These are phyloP conservation scores for Nomada hirtipes DNA, from an alignment of 2,888 invertebrate genomes.

Conservation along the genomic window DNA sequence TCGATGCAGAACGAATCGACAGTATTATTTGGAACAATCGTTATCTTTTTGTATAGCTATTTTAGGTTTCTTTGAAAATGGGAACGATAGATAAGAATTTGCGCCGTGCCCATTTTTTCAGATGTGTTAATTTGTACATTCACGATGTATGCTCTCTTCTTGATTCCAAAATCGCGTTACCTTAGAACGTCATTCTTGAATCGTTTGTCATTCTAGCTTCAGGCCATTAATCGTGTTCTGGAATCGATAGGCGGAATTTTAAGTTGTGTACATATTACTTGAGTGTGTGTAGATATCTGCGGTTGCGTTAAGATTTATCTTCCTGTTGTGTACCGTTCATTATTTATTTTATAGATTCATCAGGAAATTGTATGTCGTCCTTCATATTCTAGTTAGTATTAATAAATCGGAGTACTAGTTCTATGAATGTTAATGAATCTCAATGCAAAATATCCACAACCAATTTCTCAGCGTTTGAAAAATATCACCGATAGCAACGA, in stretches of 20 bases:
- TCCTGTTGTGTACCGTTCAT: neutral
- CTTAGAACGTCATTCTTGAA: constrained; percentile 16
- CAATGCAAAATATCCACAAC: neutral
- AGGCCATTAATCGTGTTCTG: neutral
- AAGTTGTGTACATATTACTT: constrained; percentile 43
- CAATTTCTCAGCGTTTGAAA: neutral
- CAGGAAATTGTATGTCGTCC: neutral
- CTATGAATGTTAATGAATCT: too few relatives aligned
- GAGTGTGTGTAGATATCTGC: constrained; percentile 13
- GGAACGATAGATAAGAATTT: neutral
- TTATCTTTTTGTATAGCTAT: neutral
- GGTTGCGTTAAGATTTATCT: neutral
- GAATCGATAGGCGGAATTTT: neutral
- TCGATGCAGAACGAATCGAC: neutral
- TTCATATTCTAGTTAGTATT: neutral
- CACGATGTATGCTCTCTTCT: constrained; percentile 6
- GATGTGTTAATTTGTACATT: neutral
- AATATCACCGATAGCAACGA: neutral
- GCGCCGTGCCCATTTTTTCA: neutral
- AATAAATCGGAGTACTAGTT: constrained; percentile 18
- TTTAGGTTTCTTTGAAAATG: neutral
- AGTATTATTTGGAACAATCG: neutral
- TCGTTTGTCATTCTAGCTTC: neutral
- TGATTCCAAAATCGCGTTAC: neutral
- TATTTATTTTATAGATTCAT: constrained; percentile 35